Base-by-base conservation (phyloP, 2,797 vertebrate genomes). In the Falco naumanni region DNA sequence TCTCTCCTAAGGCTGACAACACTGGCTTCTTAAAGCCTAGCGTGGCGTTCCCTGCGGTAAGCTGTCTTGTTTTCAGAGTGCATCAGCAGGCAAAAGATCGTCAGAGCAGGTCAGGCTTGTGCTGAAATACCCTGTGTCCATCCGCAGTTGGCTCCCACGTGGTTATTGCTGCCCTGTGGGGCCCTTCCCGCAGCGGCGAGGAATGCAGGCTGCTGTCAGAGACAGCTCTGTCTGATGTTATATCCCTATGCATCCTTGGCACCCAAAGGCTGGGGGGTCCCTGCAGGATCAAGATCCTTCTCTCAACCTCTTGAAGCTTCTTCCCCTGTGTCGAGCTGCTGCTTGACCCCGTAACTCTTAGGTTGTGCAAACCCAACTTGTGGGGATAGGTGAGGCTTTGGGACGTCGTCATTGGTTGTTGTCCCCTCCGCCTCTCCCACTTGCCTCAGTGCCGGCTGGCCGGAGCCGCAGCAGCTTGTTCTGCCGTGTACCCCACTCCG, bases 401-500 rank as follows among this genome's bases (percentile, higher is more conserved):
- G 72, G 43, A 19, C 2, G 0, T 37, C 2, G 0, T 37, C 12
- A 0, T 22, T 2, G 5, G 17, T 8, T 10, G 14, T 11, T 65
- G 89, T 93, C 70, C 57, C 16, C 13, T 64, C 14, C 0, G 1
- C 3, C 29, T 47, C 18, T 41, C 37, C 41, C 0, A 1, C 19
- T 50, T 7, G 1, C 33, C 4, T 24, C 0, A 2, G 50, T 51
- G 61, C 50, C 0, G 47, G 9, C 45, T 53, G 94, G 47, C 29
- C 29, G 6, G 29, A 31, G 60, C 16, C 0, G 8, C 59, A 4
- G 33, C 34, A 14, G 13, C 33, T 37, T 12, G 13, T 57, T 77
- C 21, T 18, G 13, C 4, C 1, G 1, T 1, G 8, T 18, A 12
- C 37, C 14, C 41, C 0, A 8, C 69, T 74, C 83, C 0, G 3